phyloP scores from a whole-genome alignment of 2,888 invertebrate genomes.

The Tetrapedia diversipes region DNA sequence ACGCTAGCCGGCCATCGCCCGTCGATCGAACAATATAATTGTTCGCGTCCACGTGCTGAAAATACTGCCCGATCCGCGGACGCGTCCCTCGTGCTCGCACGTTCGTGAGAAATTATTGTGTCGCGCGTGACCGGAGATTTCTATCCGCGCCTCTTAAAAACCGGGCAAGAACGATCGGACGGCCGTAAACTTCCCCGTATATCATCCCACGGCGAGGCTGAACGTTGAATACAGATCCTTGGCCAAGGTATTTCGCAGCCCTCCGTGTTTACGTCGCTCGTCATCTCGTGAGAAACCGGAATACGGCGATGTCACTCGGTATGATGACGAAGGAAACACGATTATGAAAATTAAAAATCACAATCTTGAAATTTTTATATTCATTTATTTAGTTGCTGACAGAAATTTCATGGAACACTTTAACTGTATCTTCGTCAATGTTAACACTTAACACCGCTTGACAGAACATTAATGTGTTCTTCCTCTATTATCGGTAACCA shows the following conservation, averaged over 20 bases:
- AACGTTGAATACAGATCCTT: conserved; percentile 28
- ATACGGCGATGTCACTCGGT: background rate
- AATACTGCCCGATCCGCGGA: conserved; percentile 23
- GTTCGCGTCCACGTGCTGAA: conserved; percentile 52
- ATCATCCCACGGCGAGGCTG: conserved; percentile 26
- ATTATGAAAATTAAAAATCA: too few relatives aligned
- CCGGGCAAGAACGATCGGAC: conserved; percentile 28
- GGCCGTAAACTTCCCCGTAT: conserved; percentile 27
- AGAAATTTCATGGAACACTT: too few relatives aligned
- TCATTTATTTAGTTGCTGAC: too few relatives aligned
- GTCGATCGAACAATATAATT: conserved; percentile 62
- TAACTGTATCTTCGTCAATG: too few relatives aligned
- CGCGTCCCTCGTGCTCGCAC: conserved; percentile 43
- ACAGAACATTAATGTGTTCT: too few relatives aligned
- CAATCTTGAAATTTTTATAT: too few relatives aligned
- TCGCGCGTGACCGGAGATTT: conserved; percentile 55
- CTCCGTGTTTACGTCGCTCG: background rate
- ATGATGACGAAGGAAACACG: background rate
- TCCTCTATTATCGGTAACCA: too few relatives aligned
- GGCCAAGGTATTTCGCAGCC: background rate
- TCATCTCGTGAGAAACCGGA: background rate
- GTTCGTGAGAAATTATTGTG: conserved; percentile 60
- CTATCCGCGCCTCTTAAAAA: conserved; percentile 48
- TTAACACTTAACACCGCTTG: too few relatives aligned
- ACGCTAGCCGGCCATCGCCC: conserved; percentile 31